These are phyloP conservation scores for Carapus acus DNA, from an alignment of 2,797 vertebrate genomes.

Conservation along the genomic window DNA sequence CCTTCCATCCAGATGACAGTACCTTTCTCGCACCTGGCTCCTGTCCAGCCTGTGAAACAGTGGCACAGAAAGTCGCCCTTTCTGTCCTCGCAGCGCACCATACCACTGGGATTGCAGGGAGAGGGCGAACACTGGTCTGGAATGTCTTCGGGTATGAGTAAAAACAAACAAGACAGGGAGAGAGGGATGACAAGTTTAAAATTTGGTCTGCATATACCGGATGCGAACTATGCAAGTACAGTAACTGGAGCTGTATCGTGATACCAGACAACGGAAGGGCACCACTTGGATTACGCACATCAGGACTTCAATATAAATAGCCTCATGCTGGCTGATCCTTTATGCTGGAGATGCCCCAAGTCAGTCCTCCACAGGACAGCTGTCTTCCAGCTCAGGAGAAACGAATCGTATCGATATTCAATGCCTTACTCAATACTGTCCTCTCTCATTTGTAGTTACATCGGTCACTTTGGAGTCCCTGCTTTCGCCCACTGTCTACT, in stretches of 20 bases:
- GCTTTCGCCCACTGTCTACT: constrained; percentile 10
- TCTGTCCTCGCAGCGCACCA: constrained; percentile 82
- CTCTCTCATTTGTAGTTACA: constrained; percentile 12
- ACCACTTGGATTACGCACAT: constrained; percentile 39
- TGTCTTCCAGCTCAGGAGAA: constrained; percentile 17
- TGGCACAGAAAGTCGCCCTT: constrained; percentile 87
- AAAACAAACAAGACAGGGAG: constrained; percentile 17
- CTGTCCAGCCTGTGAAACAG: constrained; percentile 87
- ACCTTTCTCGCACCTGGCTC: constrained; percentile 84
- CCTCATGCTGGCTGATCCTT: constrained; percentile 46
- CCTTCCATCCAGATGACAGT: constrained; percentile 33
- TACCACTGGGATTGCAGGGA: constrained; percentile 80
- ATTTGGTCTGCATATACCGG: constrained; percentile 6
- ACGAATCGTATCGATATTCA: constrained; percentile 23
- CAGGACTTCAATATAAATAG: constrained; percentile 61
- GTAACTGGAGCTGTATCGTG: constrained; percentile 20
- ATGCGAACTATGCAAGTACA: constrained; percentile 17
- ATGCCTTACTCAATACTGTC: constrained; percentile 10
- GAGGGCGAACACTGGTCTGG: constrained; percentile 91
- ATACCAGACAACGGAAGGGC: constrained; percentile 48
- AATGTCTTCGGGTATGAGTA: constrained; percentile 73
- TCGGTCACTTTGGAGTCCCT: constrained; percentile 18
- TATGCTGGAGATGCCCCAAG: constrained; percentile 36
- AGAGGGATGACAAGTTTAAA: constrained; percentile 13
- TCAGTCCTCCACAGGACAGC: constrained; percentile 29